Evolutionary conservation across 2,888 invertebrate species (phyloP).

Genomic region (Empis stercorea): DNA sequence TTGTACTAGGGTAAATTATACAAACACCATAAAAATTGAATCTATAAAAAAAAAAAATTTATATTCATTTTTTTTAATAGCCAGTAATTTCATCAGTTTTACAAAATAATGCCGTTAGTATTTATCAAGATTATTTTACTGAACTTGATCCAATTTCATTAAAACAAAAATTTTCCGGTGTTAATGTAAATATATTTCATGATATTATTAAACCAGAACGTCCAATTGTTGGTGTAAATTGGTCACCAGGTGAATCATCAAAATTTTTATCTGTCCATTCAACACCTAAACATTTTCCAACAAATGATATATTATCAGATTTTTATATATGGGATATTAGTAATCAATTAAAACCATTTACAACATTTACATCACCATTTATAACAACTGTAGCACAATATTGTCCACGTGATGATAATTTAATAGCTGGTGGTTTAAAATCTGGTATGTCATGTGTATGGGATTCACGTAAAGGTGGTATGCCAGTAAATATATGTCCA

Average conservation of each 20-base stretch:
- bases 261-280: slow-evolving; percentile 22
- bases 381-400: slow-evolving; percentile 66
- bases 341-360: slow-evolving; percentile 46
- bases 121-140: slow-evolving; percentile 63
- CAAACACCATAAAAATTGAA: slow-evolving; percentile 1
- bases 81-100: slow-evolving; percentile 36
- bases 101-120: slow-evolving; percentile 69
- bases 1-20: slow-evolving; percentile 33
- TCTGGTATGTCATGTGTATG: slow-evolving; percentile 66
- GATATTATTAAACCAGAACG: slow-evolving; percentile 38
- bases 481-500: slow-evolving; percentile 57
- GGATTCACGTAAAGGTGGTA: slow-evolving; percentile 67
- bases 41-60: too few species aligned
- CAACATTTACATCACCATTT: slow-evolving; percentile 54
- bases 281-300: slow-evolving; percentile 12
- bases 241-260: slow-evolving; percentile 46
- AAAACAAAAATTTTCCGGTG: slow-evolving; percentile 43
- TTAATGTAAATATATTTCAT: slow-evolving; percentile 55
- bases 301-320: slow-evolving; percentile 14
- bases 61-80: too few species aligned
- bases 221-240: slow-evolving; percentile 45
- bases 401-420: slow-evolving; percentile 71
- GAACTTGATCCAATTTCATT: slow-evolving; percentile 40
- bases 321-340: slow-evolving; percentile 27
- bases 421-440: slow-evolving; percentile 56